phyloP scores from a whole-genome alignment of 2,113 vertebrate species.

The Nothobranchius furzeri region DNA sequence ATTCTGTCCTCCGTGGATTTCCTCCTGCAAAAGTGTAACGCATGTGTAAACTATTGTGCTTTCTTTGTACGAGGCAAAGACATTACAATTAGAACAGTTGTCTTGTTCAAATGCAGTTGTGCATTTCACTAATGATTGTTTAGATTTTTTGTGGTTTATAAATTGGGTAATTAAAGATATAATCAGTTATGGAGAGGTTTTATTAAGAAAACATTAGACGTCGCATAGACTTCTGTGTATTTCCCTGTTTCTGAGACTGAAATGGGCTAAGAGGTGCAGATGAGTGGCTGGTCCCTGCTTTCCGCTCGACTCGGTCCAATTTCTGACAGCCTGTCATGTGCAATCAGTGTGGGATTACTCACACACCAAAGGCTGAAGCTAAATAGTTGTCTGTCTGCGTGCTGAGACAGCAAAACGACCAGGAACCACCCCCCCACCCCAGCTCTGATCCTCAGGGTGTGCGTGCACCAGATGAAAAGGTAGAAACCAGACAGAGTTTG shows the following conservation, averaged over 20 bases:
- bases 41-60: not conserved
- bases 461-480: conserved; percentile 18
- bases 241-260: not conserved
- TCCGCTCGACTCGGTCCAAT: conserved; percentile 78
- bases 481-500: not conserved
- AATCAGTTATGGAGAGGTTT: not conserved
- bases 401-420: conserved; percentile 67
- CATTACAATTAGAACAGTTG: not conserved
- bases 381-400: conserved; percentile 53
- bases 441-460: conserved; percentile 44
- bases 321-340: conserved; percentile 86
- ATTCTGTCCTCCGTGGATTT: not conserved
- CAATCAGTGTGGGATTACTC: conserved; percentile 76
- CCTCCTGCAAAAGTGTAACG: not conserved
- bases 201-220: too few relatives aligned
- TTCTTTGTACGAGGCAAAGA: not conserved
- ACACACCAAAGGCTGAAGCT: conserved; percentile 52
- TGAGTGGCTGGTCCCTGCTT: conserved; percentile 80
- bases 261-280: conserved; percentile 59
- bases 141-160: not conserved
- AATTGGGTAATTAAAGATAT: too few relatives aligned
- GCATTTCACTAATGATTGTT: not conserved
- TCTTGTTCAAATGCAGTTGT: not conserved
- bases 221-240: too few relatives aligned
- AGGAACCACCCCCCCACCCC: conserved; percentile 39